Percentiles rank a stretch among this genome's conserved stretches.
These are phyloP conservation scores for Synergus umbraculus DNA, from an alignment of 2,888 invertebrate species.

Conservation along the genomic window DNA sequence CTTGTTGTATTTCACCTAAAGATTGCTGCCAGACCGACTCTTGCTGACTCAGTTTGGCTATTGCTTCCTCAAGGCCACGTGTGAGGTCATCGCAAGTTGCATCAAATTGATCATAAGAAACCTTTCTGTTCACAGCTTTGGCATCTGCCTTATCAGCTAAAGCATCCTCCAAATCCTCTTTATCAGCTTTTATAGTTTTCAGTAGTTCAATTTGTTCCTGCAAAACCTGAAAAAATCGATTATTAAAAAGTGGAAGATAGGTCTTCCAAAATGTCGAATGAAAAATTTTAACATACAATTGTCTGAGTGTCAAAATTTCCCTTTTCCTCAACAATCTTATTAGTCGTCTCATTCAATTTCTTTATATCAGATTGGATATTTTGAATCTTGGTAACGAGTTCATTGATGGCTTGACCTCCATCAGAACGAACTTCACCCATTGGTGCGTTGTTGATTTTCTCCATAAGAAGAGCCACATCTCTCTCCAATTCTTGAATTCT, in stretches of 20 bases:
- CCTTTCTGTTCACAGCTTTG: conserved; percentile 83
- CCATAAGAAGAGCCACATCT: conserved; percentile 56
- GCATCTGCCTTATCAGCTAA: conserved; percentile 88
- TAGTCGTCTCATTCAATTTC: conserved; percentile 71
- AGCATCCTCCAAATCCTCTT: conserved; percentile 85
- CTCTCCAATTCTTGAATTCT: conserved; percentile 61
- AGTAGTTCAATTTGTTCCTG: conserved; percentile 83
- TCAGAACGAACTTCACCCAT: conserved; percentile 25
- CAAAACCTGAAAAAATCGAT: conserved; percentile 77
- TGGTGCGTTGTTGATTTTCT: conserved; percentile 55
- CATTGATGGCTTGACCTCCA: conserved; percentile 61
- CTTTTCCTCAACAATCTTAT: conserved; percentile 79
- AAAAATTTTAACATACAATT: conserved; percentile 75
- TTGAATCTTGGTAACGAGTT: conserved; percentile 74
- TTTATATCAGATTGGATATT: conserved; percentile 77
- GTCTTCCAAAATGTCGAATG: conserved; percentile 20
- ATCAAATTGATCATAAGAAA: conserved; percentile 81
- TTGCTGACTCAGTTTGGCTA: conserved; percentile 82
- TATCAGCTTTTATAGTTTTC: conserved; percentile 84
- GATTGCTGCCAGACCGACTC: conserved; percentile 84
- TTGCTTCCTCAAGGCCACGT: conserved; percentile 82
- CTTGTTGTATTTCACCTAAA: conserved; percentile 83
- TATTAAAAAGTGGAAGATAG: neutral
- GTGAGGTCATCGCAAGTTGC: conserved; percentile 84
- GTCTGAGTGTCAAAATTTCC: conserved; percentile 79